Base-by-base conservation (phyloP, 2,888 invertebrate genomes). In the Stenoptilia bipunctidactyla region DNA sequence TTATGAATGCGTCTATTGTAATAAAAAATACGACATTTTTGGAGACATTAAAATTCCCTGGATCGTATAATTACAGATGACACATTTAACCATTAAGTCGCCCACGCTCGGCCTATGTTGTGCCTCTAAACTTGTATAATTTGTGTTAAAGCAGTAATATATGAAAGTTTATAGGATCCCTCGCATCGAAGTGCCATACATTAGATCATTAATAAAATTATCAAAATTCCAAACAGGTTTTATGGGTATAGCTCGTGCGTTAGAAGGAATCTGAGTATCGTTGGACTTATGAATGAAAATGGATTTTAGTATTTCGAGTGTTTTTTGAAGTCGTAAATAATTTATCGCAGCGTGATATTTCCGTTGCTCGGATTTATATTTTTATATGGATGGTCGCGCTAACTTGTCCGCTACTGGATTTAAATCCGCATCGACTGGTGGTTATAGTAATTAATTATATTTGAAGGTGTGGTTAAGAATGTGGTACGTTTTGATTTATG, bases 121-220 rank as follows among this genome's bases (percentile, higher is more conserved):
- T 80, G 74, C 68, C 73, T 75, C 59, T 70, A 74, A 77, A 79
- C 69, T 77, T 66, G 79, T 83, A 82, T 82, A 82, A 83, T 80
- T 83, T 82, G 83, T 83, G 82, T 77, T 82, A 82, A 83, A 75
- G 76, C 80, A 49, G 68, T 83, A 82, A 83, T 80, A 83, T 83
- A 83, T 80, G 82, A 71, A 71, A 71, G 63, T 75, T 72, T 66
- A 34, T 34, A 65, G 73, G 70, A 66, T 65, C 67, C 58, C 74
- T 73, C 68, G 67, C 65, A 63, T 61, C 65, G 62, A 61, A 61
- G 73, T 66, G 68, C 70, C 75, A 61, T 73, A 68, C 71, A 69
- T 75, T 71, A 65, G 77, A 69, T 75, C 77, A 76, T 82, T 82
- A 82, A 80, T 83, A 83, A 83, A 83, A 83, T 83, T 79, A 83